These are phyloP conservation scores for Lasiurus cinereus DNA, from an alignment of 2,113 vertebrate species.

Conservation along the genomic window DNA sequence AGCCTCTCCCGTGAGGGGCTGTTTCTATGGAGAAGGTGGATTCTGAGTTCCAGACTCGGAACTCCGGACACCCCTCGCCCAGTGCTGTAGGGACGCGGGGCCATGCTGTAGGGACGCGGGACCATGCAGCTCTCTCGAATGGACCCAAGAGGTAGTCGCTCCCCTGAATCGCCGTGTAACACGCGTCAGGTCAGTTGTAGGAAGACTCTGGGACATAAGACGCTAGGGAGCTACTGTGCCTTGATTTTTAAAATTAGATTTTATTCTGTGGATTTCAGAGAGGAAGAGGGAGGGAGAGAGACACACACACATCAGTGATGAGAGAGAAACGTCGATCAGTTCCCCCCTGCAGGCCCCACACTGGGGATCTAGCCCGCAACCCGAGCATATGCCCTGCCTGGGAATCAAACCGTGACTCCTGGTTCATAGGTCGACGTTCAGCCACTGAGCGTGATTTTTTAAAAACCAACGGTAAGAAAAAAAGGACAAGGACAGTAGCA, in stretches of 20 bases:
- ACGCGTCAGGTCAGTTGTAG: background rate
- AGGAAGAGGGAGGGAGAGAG: too few relatives aligned
- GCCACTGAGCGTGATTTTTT: background rate
- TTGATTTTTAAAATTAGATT: background rate
- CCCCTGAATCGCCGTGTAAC: accelerated
- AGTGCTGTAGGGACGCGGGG: background rate
- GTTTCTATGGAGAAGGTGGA: constrained; percentile 51
- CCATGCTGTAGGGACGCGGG: background rate
- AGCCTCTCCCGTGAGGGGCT: background rate
- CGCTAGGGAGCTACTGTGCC: background rate
- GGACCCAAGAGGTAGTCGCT: background rate
- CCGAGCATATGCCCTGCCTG: too few relatives aligned
- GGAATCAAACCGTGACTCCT: too few relatives aligned
- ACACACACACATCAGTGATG: too few relatives aligned
- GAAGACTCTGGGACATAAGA: background rate
- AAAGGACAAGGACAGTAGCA: background rate
- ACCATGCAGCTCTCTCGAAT: background rate
- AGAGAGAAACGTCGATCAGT: too few relatives aligned
- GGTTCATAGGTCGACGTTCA: too few relatives aligned
- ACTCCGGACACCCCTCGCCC: constrained; percentile 38
- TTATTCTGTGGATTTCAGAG: background rate
- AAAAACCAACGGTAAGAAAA: background rate
- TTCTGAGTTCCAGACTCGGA: constrained; percentile 66
- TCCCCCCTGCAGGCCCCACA: too few relatives aligned
- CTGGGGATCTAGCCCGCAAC: too few relatives aligned